Evolutionary conservation across 2,113 vertebrate genomes (phyloP).

Genomic region (Scatophagus argus): DNA sequence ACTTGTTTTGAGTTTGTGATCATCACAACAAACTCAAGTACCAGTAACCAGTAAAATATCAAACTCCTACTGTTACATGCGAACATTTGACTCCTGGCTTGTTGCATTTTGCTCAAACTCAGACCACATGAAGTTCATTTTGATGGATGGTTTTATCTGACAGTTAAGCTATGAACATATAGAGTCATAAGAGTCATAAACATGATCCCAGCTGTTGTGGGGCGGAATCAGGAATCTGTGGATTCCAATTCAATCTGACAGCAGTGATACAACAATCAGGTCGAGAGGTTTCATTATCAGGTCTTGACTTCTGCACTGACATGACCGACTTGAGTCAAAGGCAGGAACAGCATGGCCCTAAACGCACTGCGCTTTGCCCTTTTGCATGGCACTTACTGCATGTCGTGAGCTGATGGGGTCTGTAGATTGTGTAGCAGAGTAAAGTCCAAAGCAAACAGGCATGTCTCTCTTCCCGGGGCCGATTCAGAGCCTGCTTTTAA

Average conservation of each 20-base stretch:
- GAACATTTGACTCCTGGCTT: no score
- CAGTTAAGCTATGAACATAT: no score
- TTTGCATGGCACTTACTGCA: conserved; percentile 12
- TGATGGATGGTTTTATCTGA: no score
- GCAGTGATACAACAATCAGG: neutral
- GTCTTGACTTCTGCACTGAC: conserved; percentile 9
- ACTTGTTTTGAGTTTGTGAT: no score
- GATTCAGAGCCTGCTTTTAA: conserved; percentile 16
- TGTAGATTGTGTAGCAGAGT: conserved; percentile 29
- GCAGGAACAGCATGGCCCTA: conserved; percentile 6
- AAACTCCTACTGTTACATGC: no score
- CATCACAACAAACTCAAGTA: no score
- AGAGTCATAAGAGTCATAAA: no score
- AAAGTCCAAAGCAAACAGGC: conserved; percentile 54
- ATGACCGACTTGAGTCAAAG: conserved; percentile 12
- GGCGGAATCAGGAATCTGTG: no score
- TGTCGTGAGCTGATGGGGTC: neutral
- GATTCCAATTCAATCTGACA: neutral
- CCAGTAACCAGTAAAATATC: no score
- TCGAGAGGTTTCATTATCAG: neutral
- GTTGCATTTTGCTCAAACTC: no score
- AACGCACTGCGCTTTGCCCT: neutral
- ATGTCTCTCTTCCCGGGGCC: neutral
- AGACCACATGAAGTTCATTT: no score
- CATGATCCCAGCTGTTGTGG: no score